phyloP scores from a whole-genome alignment of 2,888 invertebrate genomes.

The Ormyrus thymus region DNA sequence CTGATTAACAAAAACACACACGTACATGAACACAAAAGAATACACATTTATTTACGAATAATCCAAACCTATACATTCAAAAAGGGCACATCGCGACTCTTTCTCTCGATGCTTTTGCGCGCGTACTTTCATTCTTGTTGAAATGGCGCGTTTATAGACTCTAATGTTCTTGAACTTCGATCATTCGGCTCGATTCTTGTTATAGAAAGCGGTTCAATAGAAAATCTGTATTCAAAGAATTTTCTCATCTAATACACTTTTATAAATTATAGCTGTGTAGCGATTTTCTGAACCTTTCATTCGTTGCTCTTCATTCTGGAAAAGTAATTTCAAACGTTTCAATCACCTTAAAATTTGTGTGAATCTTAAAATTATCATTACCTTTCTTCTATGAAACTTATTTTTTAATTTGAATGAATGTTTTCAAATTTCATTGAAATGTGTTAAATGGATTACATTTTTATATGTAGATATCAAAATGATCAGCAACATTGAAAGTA shows the following conservation, averaged over 20 bases:
- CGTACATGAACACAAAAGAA: neutral
- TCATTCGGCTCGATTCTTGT: slow-evolving; percentile 53
- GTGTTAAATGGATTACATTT: neutral
- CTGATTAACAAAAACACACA: slow-evolving; percentile 1
- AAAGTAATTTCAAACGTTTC: no score
- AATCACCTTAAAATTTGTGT: no score
- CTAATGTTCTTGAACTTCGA: slow-evolving; percentile 21
- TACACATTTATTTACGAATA: neutral
- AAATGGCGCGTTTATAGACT: slow-evolving; percentile 10
- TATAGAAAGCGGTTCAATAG: neutral
- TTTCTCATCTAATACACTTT: slow-evolving; percentile 12
- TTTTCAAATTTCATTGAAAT: neutral
- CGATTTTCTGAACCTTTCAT: slow-evolving; percentile 5
- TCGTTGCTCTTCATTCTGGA: neutral
- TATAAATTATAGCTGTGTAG: slow-evolving; percentile 4
- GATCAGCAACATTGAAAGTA: neutral
- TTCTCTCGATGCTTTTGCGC: slow-evolving; percentile 41
- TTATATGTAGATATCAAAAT: neutral
- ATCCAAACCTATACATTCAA: neutral
- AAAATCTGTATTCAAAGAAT: slow-evolving; percentile 2
- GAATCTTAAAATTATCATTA: neutral
- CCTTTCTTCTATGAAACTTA: neutral
- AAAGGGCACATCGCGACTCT: slow-evolving; percentile 23
- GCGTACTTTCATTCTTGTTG: slow-evolving; percentile 31
- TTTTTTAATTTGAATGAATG: neutral